Evolutionary conservation across 1,140 invertebrate genomes (phyloP).

Genomic region (Philopotamus ludificatus): DNA sequence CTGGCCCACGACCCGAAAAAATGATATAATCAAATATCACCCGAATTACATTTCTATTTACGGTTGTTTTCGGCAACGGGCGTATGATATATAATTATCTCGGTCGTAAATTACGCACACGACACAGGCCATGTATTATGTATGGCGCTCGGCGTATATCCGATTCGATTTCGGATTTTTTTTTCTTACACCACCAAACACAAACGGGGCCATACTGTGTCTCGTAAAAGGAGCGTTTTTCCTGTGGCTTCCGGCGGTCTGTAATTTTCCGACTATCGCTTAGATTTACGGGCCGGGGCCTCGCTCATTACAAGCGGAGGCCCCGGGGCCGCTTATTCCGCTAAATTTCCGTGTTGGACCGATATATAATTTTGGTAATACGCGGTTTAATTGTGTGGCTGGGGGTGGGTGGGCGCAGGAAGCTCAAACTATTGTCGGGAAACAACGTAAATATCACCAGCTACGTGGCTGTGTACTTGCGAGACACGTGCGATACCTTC

Average conservation of each 20-base stretch:
- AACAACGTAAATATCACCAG: slow-evolving; percentile 26
- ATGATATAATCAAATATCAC: too few species aligned
- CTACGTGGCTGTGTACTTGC: too few species aligned
- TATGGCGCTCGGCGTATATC: too few species aligned
- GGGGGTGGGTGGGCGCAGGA: background rate
- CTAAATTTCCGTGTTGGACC: slow-evolving; percentile 5
- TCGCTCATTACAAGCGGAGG: background rate
- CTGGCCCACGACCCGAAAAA: too few species aligned
- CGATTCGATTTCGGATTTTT: too few species aligned
- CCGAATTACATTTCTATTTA: too few species aligned
- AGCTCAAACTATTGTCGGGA: slow-evolving; percentile 3
- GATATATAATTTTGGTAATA: slow-evolving; percentile 11
- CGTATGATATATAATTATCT: too few species aligned
- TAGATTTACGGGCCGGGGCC: slow-evolving; percentile 8
- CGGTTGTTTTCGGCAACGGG: too few species aligned
- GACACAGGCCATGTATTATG: too few species aligned
- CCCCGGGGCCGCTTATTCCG: background rate
- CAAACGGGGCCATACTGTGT: background rate
- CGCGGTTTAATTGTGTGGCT: slow-evolving; percentile 7
- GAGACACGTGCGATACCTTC: too few species aligned
- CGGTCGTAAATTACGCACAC: too few species aligned
- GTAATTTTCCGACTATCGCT: slow-evolving; percentile 23
- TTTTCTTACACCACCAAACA: too few species aligned
- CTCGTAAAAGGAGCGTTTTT: slow-evolving; percentile 4
- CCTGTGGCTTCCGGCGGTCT: background rate